phyloP scores from a whole-genome alignment of 1,140 invertebrate species.

The Cotesia glomerata region DNA sequence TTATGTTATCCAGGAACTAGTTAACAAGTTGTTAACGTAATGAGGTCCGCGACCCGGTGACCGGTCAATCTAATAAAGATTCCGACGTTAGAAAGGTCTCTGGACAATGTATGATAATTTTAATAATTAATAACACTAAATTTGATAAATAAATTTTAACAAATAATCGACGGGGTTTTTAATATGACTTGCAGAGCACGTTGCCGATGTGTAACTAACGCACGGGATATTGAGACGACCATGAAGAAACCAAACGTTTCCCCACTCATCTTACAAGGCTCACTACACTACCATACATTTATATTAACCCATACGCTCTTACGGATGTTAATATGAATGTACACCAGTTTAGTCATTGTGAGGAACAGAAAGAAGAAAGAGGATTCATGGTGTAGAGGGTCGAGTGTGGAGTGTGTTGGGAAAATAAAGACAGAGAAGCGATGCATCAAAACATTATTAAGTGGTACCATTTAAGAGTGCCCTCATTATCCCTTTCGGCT shows the following conservation, averaged over 20 bases:
- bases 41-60: too few species aligned
- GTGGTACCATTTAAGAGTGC: neutral
- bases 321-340: too few species aligned
- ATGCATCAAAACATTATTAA: neutral
- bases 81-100: too few species aligned
- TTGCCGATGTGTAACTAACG: conserved; percentile 33
- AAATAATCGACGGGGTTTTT: neutral
- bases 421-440: conserved; percentile 7
- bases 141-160: too few species aligned
- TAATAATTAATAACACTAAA: too few species aligned
- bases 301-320: too few species aligned
- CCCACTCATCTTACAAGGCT: conserved; percentile 13
- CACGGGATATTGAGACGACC: conserved; percentile 22
- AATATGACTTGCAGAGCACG: neutral
- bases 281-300: neutral
- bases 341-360: too few species aligned
- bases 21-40: too few species aligned
- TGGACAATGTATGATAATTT: too few species aligned
- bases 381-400: neutral
- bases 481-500: neutral
- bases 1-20: too few species aligned
- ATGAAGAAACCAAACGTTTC: conserved; percentile 23
- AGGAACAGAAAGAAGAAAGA: neutral
- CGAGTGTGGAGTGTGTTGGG: neutral
- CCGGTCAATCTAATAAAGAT: too few species aligned